These are phyloP conservation scores for Ichneumoninae sp. DNA, from an alignment of 2,888 invertebrate genomes.

Conservation along the genomic window DNA sequence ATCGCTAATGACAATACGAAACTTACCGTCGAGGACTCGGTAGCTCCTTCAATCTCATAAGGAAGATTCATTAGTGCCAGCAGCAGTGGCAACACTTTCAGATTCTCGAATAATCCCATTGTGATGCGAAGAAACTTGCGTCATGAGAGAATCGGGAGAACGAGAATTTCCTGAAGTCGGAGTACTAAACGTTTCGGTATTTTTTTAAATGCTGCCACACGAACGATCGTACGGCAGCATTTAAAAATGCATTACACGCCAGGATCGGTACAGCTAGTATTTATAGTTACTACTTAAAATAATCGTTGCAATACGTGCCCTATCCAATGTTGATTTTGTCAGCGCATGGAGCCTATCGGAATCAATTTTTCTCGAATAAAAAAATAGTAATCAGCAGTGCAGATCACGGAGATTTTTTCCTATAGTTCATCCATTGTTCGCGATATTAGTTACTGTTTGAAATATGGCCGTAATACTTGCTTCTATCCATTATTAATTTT, in stretches of 20 bases:
- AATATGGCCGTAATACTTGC: too few relatives aligned
- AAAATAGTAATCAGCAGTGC: too few relatives aligned
- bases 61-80: constrained; percentile 67
- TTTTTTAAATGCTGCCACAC: not conserved
- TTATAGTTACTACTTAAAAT: too few relatives aligned
- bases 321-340: too few relatives aligned
- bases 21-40: constrained; percentile 77
- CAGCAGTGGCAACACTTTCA: constrained; percentile 76
- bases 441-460: too few relatives aligned
- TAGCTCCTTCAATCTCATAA: constrained; percentile 62
- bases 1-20: constrained; percentile 42
- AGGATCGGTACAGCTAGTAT: not conserved
- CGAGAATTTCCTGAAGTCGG: constrained; percentile 28
- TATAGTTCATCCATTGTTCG: too few relatives aligned
- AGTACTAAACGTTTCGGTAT: not conserved
- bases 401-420: too few relatives aligned
- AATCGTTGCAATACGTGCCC: too few relatives aligned
- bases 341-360: too few relatives aligned
- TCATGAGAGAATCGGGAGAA: constrained; percentile 34
- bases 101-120: constrained; percentile 74
- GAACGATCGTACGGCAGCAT: too few relatives aligned
- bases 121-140: constrained; percentile 58
- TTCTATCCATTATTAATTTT: too few relatives aligned
- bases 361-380: too few relatives aligned
- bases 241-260: not conserved